Percentiles rank a stretch among this genome's conserved stretches.
These are phyloP conservation scores for Halichoeres trimaculatus DNA, from an alignment of 2,113 vertebrate genomes.

Conservation along the genomic window DNA sequence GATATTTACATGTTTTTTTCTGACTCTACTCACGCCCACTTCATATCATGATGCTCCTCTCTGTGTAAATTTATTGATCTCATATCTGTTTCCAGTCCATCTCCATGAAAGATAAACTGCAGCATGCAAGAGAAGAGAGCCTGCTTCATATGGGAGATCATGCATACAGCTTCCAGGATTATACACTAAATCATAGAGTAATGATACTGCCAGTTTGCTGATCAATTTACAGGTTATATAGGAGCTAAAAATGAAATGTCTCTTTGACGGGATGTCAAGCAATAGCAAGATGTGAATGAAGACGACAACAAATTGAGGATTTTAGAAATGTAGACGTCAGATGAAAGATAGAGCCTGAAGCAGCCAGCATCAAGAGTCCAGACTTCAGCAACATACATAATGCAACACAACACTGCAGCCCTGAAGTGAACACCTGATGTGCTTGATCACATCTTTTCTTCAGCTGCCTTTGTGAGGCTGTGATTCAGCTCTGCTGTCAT, in stretches of 20 bases:
- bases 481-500: neutral
- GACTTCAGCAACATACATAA: neutral
- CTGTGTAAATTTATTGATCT: slow-evolving; percentile 10
- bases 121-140: slow-evolving; percentile 7
- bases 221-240: neutral
- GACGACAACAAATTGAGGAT: neutral
- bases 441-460: neutral
- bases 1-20: neutral
- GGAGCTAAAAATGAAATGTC: neutral
- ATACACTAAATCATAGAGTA: slow-evolving; percentile 36
- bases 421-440: neutral
- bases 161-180: neutral
- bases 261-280: neutral
- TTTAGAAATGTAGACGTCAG: neutral
- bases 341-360: slow-evolving; percentile 1
- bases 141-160: slow-evolving; percentile 1
- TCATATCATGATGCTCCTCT: slow-evolving; percentile 4
- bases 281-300: neutral
- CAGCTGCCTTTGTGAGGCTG: neutral
- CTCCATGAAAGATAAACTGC: slow-evolving; percentile 15
- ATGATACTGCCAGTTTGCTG: slow-evolving; percentile 16
- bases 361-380: neutral
- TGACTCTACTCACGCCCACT: slow-evolving; percentile 6
- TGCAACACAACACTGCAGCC: neutral
- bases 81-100: slow-evolving; percentile 10